A percentile compares a stretch with the other conserved stretches of the same genome.
Evolutionary conservation across 2,797 vertebrate genomes (phyloP).

Genomic region (Microctenopoma lineatum): DNA sequence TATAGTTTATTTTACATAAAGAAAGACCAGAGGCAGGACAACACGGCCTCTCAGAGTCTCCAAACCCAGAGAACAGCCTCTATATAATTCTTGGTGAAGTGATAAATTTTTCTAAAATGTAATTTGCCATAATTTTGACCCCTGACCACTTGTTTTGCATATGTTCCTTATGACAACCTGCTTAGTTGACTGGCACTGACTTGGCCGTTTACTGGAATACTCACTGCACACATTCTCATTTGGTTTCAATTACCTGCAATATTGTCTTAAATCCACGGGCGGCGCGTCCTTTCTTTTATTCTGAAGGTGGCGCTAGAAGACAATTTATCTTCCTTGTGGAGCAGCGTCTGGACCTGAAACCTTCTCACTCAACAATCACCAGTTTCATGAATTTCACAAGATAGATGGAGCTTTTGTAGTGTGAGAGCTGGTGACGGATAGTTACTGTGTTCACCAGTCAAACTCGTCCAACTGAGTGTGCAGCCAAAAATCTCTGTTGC

Average conservation of each 20-base stretch:
- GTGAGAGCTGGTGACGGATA: conserved; percentile 1
- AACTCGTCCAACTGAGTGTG: not conserved
- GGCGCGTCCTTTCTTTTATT: not conserved
- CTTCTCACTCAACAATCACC: conserved; percentile 23
- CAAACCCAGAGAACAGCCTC: not conserved
- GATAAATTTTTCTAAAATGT: not conserved
- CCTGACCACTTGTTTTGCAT: not conserved
- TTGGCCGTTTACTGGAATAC: conserved; percentile 30
- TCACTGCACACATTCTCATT: conserved; percentile 37
- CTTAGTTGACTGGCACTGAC: conserved; percentile 20
- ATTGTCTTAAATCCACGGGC: conserved; percentile 22
- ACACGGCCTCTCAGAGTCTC: not conserved
- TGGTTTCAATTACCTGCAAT: conserved; percentile 48
- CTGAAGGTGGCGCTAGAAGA: conserved; percentile 71
- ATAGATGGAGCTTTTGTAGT: conserved; percentile 1
- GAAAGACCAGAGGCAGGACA: not conserved
- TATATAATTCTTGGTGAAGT: not conserved
- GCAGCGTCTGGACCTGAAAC: conserved; percentile 23
- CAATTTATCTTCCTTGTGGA: conserved; percentile 36
- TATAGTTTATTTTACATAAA: conserved; percentile 1
- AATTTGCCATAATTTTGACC: not conserved
- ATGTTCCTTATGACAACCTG: conserved; percentile 24
- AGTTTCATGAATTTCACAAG: conserved; percentile 16
- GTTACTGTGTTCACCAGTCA: conserved; percentile 4
- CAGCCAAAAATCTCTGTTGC: not conserved